phyloP scores from a whole-genome alignment of 2,888 invertebrate species.

The Cryptosula pallasiana region DNA sequence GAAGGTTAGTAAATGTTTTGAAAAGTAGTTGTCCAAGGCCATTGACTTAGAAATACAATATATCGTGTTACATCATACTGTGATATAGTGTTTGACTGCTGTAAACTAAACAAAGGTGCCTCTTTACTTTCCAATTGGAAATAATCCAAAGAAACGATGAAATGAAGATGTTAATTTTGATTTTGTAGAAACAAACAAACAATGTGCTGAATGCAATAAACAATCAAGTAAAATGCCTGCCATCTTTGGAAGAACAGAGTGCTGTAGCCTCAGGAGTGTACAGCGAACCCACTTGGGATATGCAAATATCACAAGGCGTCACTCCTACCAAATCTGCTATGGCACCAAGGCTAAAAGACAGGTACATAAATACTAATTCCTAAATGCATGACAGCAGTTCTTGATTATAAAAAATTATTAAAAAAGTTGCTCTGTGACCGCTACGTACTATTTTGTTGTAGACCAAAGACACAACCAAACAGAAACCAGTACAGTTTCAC shows the following conservation, averaged over 20 bases:
- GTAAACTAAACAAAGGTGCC: no score
- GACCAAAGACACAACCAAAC: not conserved
- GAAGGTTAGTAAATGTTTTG: conserved; percentile 30
- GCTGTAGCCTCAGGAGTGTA: conserved; percentile 33
- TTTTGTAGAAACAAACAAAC: conserved; percentile 42
- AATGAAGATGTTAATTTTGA: no score
- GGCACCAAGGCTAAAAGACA: not conserved
- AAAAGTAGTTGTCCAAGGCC: no score
- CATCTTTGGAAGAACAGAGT: conserved; percentile 33
- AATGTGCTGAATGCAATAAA: conserved; percentile 45
- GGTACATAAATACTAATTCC: no score
- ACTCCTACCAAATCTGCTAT: not conserved
- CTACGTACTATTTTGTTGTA: not conserved
- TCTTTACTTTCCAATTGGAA: no score
- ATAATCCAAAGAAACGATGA: no score
- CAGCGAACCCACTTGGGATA: conserved; percentile 39
- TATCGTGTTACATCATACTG: no score
- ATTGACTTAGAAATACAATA: no score
- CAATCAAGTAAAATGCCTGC: conserved; percentile 46
- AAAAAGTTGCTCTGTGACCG: not conserved
- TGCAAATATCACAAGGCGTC: conserved; percentile 26
- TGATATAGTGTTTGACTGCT: no score
- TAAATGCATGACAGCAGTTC: no score
- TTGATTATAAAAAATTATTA: no score
- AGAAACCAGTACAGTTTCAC: conserved; percentile 17